Base-by-base conservation (phyloP, 2,113 vertebrate species). In the Ceyx margarethae region DNA sequence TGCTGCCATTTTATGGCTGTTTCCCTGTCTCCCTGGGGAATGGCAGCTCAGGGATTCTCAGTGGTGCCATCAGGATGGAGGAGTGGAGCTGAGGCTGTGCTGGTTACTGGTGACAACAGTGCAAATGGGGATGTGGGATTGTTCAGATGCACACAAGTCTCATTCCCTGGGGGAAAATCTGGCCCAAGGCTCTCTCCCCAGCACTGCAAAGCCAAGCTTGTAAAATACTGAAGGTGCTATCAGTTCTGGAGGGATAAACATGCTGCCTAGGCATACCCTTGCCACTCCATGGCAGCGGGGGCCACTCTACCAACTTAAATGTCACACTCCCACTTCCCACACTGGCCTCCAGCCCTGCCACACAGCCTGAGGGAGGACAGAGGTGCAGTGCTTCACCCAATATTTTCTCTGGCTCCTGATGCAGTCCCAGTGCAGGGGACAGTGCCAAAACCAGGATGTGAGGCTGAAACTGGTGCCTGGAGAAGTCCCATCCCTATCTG, bases 231-330 rank as follows among this genome's bases (percentile, higher is more conserved):
- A 62, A 45, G 53, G 21, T 6, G 10, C 64, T 69, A 53, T 50
- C 10, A 2, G 37, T 28, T 64, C 72, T 46, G 81, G 25, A 87
- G n/a, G 42, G 11, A 16, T 51, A 21, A 48, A 21, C 18, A 26
- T 71, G 43, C 31, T 1, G 0, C 16, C 6, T 4, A 35, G 40
- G 13, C 13, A 23, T 6, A 29, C 15, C 19, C 26, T 43, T 23
- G 13, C 17, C 25, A 43, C 40, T 11, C 1, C 0, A 0, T 0
- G 3, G 40, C 81, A 56, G 25, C 2, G 3, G 19, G 22, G 43
- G 3, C 42, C 35, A 56, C 22, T 25, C 20, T 57, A 20, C 6
- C 42, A 85, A 61, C 69, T 74, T 56, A 54, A 60, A 40, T 69
- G 25, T 74, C 40, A 37, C 21, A 9, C 53, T 68, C 11, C 7